Conservation (phyloP, 2,888 invertebrate species). For the Candidula unifasciata region DNA sequence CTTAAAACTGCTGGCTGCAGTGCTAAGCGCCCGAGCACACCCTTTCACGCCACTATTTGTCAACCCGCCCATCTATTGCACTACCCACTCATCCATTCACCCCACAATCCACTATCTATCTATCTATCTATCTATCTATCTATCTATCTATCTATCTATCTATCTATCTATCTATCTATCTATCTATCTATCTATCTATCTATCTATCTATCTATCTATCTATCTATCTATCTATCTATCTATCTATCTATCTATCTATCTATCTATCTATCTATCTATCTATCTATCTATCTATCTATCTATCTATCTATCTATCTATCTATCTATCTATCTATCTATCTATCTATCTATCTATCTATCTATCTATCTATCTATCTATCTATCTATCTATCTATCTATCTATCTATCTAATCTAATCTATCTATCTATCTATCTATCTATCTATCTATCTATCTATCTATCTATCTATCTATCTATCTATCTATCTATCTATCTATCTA, state of each 20-base stretch:
- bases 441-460: not conserved
- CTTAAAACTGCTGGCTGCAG: too few species aligned
- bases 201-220: not conserved
- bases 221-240: not conserved
- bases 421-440: not conserved
- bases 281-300: slow-evolving; percentile 20
- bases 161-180: not conserved
- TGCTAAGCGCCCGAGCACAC: too few species aligned
- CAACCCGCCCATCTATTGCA: not conserved
- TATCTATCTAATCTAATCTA: not conserved
- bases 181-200: not conserved
- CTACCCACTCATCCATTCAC: not conserved
- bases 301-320: slow-evolving; percentile 3
- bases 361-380: not conserved
- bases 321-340: slow-evolving; percentile 16
- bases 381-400: not conserved
- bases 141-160: not conserved
- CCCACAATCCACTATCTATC: not conserved
- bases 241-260: not conserved
- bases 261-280: slow-evolving; percentile 11
- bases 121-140: not conserved
- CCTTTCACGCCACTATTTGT: too few species aligned
- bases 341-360: not conserved
- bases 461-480: not conserved
- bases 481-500: not conserved